A percentile compares a stretch with the other conserved stretches of the same genome.
phyloP scores from a whole-genome alignment of 2,888 invertebrate species.

The Siphlonurus alternatus region DNA sequence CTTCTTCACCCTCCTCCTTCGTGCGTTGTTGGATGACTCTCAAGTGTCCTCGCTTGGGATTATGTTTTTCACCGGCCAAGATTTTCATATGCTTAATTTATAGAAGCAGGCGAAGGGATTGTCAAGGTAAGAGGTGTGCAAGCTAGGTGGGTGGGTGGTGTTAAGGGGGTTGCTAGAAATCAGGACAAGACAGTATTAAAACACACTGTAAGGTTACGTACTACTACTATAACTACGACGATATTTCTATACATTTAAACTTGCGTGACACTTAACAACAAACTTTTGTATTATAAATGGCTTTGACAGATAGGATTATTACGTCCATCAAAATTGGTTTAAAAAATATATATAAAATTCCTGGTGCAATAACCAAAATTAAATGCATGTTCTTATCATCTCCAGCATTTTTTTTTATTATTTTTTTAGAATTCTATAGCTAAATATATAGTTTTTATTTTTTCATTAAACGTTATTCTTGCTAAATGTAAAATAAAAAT shows the following conservation, averaged over 20 bases:
- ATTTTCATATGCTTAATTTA: slow-evolving; percentile 1
- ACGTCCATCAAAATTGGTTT: not conserved
- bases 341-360: not conserved
- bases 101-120: not conserved
- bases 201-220: not conserved
- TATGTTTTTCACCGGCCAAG: not conserved
- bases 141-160: not conserved
- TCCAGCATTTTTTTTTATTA: too few species aligned
- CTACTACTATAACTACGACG: too few species aligned
- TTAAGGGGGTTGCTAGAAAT: not conserved
- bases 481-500: too few species aligned
- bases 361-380: not conserved
- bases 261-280: not conserved
- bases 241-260: not conserved
- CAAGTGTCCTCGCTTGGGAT: not conserved
- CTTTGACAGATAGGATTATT: not conserved
- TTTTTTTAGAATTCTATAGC: not conserved
- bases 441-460: not conserved
- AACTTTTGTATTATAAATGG: not conserved
- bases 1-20: not conserved
- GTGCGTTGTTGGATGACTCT: not conserved
- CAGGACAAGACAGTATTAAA: slow-evolving; percentile 1
- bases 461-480: too few species aligned
- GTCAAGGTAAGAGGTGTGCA: not conserved
- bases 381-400: too few species aligned